phyloP scores from a whole-genome alignment of 2,888 invertebrate species.

The Cheilosia pagana region DNA sequence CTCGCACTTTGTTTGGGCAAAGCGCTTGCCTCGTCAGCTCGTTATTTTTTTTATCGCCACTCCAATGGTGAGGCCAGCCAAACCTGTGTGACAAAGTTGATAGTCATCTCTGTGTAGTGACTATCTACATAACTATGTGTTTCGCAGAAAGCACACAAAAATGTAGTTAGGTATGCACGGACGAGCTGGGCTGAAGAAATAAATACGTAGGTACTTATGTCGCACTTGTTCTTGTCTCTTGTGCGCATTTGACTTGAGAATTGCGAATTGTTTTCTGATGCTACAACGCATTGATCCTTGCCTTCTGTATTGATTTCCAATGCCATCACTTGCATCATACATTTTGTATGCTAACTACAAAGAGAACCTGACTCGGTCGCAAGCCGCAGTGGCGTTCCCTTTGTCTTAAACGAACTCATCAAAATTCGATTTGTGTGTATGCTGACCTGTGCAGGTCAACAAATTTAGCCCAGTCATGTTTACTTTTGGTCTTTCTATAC shows the following conservation, averaged over 20 bases:
- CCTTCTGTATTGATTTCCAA: slow-evolving; percentile 8
- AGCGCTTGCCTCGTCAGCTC: slow-evolving; percentile 44
- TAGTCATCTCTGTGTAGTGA: slow-evolving; percentile 44
- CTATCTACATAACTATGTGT: slow-evolving; percentile 17
- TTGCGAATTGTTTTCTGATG: not conserved
- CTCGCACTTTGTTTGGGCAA: not conserved
- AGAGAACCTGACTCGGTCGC: not conserved
- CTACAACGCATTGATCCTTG: not conserved
- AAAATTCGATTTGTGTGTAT: slow-evolving; percentile 1
- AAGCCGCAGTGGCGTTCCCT: not conserved
- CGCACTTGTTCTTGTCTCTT: slow-evolving; percentile 7
- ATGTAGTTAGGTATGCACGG: not conserved
- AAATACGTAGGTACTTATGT: slow-evolving; percentile 13
- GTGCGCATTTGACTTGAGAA: slow-evolving; percentile 13
- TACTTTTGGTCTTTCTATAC: not conserved
- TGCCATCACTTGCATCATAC: not conserved
- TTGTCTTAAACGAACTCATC: slow-evolving; percentile 9
- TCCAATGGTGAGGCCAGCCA: slow-evolving; percentile 31
- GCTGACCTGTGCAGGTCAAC: slow-evolving; percentile 26
- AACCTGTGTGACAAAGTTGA: slow-evolving; percentile 58
- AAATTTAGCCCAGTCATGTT: slow-evolving; percentile 30
- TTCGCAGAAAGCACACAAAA: slow-evolving; percentile 31
- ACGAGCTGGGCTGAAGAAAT: no score
- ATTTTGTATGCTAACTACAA: not conserved
- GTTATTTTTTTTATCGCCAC: slow-evolving; percentile 16